Base-by-base conservation (phyloP, 2,888 invertebrate species). In the Dolichopus griseipennis region DNA sequence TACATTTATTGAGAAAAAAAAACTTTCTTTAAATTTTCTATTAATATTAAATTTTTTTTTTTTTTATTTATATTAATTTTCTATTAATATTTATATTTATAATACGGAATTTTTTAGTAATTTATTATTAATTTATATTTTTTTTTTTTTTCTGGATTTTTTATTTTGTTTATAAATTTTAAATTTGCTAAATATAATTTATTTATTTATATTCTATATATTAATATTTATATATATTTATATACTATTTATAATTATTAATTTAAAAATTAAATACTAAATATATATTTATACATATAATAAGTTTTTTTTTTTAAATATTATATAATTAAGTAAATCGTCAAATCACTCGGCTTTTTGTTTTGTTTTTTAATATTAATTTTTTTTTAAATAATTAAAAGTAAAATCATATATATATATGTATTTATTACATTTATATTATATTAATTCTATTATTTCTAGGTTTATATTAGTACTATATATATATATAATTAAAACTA, bases 281-380 rank as follows among this genome's bases (percentile, higher is more conserved):
- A 27, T 27, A 27, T 27, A 27, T 27, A 27, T 27, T 4, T 27
- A 27, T 27, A 27, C 5, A 27, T 27, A 27, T 27, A 27, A 4
- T 27, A 4, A 27, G n/a, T n/a, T 27, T 27, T 2, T 18, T 18
- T 52, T 52, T 52, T 52, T 52, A 18, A 12, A 2, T 37, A 12
- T 37, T 4, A 4, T 18, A 52, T 52, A 52, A 18, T 15, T 12
- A 52, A 52, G 52, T 52, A 12, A 15, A 12, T 52, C 52, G 52
- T 52, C 52, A 52, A 52, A 52, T 52, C 52, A 52, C 52, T 52
- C 52, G 52, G 52, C 52, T 15, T 52, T 52, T 52, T 15, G 52
- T 43, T 43, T 12, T 4, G 5, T 37, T 4, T 37, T 37, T 37
- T 37, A 12, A 12, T 52, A 18, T 52, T 52, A 18, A 18, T 52